phyloP scores from a whole-genome alignment of 2,888 invertebrate species.

The Tipula confusa region DNA sequence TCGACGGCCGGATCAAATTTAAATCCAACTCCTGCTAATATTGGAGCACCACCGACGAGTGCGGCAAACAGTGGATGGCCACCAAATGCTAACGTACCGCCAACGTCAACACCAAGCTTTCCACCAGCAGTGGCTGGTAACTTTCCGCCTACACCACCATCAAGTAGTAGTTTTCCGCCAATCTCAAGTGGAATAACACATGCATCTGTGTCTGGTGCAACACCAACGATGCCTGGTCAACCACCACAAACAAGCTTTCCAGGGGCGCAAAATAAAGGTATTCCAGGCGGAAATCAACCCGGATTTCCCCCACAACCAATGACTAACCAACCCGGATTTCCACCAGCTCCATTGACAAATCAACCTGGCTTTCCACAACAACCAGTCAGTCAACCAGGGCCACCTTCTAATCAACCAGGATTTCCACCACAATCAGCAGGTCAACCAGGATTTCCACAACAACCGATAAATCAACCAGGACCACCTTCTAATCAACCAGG shows the following conservation, averaged over 20 bases:
- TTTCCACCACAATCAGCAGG: constrained; percentile 7
- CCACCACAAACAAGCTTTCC: constrained; percentile 31
- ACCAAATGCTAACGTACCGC: not conserved
- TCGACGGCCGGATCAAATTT: not conserved
- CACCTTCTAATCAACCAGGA: constrained; percentile 4
- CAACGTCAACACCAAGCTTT: not conserved
- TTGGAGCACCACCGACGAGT: not conserved
- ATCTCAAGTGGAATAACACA: not conserved
- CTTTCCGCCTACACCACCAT: not conserved
- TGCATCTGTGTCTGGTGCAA: not conserved
- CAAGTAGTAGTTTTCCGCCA: not conserved
- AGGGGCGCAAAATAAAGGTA: not conserved
- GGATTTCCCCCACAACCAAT: constrained; percentile 32
- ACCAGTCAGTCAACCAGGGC: constrained; percentile 31
- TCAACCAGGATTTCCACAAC: constrained; percentile 32
- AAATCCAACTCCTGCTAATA: not conserved
- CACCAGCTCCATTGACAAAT: constrained; percentile 32
- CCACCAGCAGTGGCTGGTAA: no score
- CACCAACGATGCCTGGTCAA: constrained; percentile 27
- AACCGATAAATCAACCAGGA: not conserved
- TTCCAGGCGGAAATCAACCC: constrained; percentile 14
- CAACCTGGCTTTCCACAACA: constrained; percentile 33
- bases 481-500: constrained; percentile 33
- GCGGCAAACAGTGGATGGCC: not conserved
- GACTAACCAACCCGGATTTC: constrained; percentile 27